Percentiles rank a stretch among this genome's conserved stretches.
phyloP scores from a whole-genome alignment of 2,888 invertebrate genomes.

The Caradrina clavipalpis region DNA sequence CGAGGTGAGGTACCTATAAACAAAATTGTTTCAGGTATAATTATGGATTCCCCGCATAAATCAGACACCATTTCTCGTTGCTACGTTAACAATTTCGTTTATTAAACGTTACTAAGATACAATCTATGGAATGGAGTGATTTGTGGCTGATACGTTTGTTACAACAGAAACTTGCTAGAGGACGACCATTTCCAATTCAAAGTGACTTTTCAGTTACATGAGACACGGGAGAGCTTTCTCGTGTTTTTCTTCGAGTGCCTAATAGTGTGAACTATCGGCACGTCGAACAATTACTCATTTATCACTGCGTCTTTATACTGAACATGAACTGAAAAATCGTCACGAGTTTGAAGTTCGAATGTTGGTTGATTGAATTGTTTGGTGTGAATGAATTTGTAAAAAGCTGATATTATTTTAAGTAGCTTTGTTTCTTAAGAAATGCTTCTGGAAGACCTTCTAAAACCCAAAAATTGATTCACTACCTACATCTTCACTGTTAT shows the following conservation, averaged over 20 bases:
- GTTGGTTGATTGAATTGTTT: not conserved
- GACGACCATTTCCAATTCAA: conserved; percentile 32
- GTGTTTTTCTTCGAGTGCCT: conserved; percentile 53
- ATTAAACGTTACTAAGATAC: conserved; percentile 22
- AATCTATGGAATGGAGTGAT: conserved; percentile 30
- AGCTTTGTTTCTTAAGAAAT: not conserved
- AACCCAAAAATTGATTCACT: too few relatives aligned
- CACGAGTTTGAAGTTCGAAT: not conserved
- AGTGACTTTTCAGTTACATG: conserved; percentile 38
- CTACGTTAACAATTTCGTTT: conserved; percentile 25
- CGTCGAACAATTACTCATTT: conserved; percentile 23
- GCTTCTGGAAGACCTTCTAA: not conserved
- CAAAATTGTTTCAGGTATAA: conserved; percentile 21
- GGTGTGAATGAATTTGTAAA: not conserved
- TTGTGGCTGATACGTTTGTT: conserved; percentile 16
- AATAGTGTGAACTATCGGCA: conserved; percentile 49
- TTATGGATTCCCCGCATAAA: conserved; percentile 36
- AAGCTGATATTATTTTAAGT: not conserved
- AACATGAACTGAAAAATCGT: not conserved
- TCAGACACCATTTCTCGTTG: conserved; percentile 10
- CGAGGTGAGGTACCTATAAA: conserved; percentile 1
- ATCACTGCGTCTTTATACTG: conserved; percentile 25
- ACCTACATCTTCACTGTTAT: not conserved
- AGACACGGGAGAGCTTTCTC: conserved; percentile 53
- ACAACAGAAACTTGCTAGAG: conserved; percentile 12